phyloP scores from a whole-genome alignment of 2,888 invertebrate species.

The Cybosia mesomella region DNA sequence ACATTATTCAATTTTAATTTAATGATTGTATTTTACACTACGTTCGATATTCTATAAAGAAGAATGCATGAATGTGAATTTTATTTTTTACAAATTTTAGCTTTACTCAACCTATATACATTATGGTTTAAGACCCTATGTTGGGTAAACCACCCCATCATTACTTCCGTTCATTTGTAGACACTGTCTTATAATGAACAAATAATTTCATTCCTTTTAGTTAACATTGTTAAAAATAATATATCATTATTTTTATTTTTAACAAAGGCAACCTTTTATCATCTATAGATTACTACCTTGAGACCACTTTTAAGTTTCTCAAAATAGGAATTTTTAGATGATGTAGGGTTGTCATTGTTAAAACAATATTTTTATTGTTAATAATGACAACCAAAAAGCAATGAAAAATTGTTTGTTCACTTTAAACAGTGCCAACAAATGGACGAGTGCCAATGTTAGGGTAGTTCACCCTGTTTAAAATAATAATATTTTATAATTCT shows the following conservation, averaged over 20 bases:
- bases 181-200: too few species aligned
- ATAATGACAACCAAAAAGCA: too few species aligned
- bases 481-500: neutral
- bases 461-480: neutral
- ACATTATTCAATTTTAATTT: conserved; percentile 72
- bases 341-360: too few species aligned
- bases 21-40: conserved; percentile 68
- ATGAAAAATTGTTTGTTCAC: neutral
- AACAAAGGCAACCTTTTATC: neutral
- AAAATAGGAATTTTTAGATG: too few species aligned
- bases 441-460: neutral
- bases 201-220: neutral
- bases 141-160: neutral
- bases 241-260: neutral
- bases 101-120: conserved; percentile 44
- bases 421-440: neutral
- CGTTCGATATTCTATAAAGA: conserved; percentile 52
- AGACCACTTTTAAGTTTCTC: too few species aligned
- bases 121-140: conserved; percentile 7
- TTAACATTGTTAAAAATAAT: neutral
- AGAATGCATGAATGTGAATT: conserved; percentile 66
- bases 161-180: neutral
- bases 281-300: too few species aligned
- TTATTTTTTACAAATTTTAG: conserved; percentile 51
- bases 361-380: too few species aligned